Evolutionary conservation across 2,797 vertebrate genomes (phyloP).

Genomic region (Chiroxiphia lanceolata): DNA sequence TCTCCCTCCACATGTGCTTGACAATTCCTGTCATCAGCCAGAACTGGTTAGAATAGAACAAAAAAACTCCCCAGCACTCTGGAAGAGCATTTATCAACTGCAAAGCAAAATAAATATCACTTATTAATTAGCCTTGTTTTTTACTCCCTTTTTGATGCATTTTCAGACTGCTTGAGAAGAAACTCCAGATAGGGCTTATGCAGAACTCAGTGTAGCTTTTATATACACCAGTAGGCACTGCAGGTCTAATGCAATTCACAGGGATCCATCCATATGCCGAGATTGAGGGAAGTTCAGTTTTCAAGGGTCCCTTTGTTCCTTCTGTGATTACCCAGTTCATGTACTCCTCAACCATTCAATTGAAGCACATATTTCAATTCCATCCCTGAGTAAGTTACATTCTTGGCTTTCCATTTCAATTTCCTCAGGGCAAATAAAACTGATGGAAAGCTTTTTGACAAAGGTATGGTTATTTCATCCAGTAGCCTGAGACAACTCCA

Average conservation of each 20-base stretch:
- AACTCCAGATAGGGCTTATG: background rate
- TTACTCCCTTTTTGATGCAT: background rate
- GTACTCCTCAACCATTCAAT: background rate
- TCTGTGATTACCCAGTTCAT: background rate
- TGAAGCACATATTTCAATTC: constrained; percentile 30
- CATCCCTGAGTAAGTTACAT: background rate
- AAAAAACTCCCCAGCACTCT: background rate
- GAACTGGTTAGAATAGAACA: background rate
- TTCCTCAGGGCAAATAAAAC: constrained; percentile 37
- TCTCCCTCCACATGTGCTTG: background rate
- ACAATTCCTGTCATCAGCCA: background rate
- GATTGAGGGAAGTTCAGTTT: background rate
- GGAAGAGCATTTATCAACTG: background rate
- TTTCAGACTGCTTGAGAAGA: background rate
- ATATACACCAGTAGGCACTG: background rate
- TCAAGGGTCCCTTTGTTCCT: background rate
- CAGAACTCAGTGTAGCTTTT: background rate
- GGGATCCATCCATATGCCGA: background rate
- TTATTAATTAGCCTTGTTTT: background rate
- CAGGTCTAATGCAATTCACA: background rate
- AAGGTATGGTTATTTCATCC: constrained; percentile 23
- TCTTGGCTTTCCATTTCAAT: constrained; percentile 44
- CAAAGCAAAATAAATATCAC: background rate
- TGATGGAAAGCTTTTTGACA: constrained; percentile 27
- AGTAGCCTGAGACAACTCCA: constrained; percentile 40